Evolutionary conservation across 2,888 invertebrate genomes (phyloP), one percentile per base, ranked within the genome.

Genomic region (Myopa tessellatipennis): DNA sequence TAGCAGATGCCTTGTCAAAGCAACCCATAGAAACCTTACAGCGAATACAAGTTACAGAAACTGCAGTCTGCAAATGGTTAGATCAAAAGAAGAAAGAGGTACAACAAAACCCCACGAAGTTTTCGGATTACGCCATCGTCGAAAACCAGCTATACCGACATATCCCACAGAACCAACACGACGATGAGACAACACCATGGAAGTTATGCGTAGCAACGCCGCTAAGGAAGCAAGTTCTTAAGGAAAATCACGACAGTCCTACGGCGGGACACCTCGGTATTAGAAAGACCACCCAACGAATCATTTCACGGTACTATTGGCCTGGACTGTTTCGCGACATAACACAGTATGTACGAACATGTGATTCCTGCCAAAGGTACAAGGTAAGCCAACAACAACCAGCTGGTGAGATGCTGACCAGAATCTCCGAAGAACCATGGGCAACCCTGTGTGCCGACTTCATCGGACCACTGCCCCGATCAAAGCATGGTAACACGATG

Each of bases 1-100:
- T 75, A 0, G 80, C 78, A 0, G 80, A 79, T 5, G 75, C 79
- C 0, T 38, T 78, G 0, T 79, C 78, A 0, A 72, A 76, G 0
- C 75, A 73, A 7, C 77, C 76, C 0, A 12, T 63, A 3, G 63
- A 68, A 2, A 58, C 50, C 12, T 3, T 55, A 0, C 52, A 67
- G 18, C 4, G 10, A 6, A 12, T 7, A 63, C 18, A 3, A 18
- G 6, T 16, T 3, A 63, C 4, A 1, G 1, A n/a, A 26, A 2
- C 14, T 4, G 0, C 5, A 67, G 16, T 2, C 3, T 36, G 16
- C 34, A 5, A 4, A 5, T 72, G 72, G 72, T 40, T 55, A 4
- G 36, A 1, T 12, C n/a, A 14, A 1, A 7, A 12, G 50, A 70
- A 18, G 1, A n/a, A 50, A 50, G 40, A 34, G 0, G 3, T 70